Conservation (phyloP, 1,140 invertebrate genomes). For the Octopus sinensis region DNA sequence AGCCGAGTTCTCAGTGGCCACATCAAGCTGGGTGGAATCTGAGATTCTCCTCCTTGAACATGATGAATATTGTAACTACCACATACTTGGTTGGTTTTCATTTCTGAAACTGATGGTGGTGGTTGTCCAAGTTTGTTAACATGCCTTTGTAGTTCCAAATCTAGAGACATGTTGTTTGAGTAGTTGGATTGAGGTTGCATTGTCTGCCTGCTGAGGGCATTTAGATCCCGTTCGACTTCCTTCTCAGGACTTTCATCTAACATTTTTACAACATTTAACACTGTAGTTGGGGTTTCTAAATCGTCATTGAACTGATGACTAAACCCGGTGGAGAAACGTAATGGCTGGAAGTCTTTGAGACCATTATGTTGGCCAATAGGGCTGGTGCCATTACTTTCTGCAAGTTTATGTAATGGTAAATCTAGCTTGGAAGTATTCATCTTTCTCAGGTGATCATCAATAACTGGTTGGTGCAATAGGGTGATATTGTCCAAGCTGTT, state of each 20-base stretch:
- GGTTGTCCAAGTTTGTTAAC: conserved; percentile 19
- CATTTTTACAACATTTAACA: conserved; percentile 47
- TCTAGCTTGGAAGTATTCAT: not conserved
- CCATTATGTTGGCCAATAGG: not conserved
- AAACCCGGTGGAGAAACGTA: conserved; percentile 40
- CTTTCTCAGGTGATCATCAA: not conserved
- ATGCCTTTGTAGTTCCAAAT: conserved; percentile 4
- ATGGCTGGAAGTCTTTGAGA: not conserved
- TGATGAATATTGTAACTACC: conserved; percentile 14
- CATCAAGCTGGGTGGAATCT: conserved; percentile 18
- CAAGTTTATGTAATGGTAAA: not conserved
- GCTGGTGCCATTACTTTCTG: not conserved
- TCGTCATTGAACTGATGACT: conserved; percentile 51
- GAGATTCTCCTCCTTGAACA: not conserved
- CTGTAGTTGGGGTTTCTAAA: conserved; percentile 47
- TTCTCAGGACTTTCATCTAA: conserved; percentile 44
- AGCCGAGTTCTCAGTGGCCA: conserved; percentile 26
- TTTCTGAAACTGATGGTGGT: not conserved
- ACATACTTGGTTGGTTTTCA: not conserved
- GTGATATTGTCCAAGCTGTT: not conserved
- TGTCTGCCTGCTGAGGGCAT: conserved; percentile 14
- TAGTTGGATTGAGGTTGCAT: conserved; percentile 7
- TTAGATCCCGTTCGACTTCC: not conserved
- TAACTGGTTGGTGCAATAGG: not conserved
- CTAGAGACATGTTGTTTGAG: conserved; percentile 9